phyloP scores from a whole-genome alignment of 2,888 invertebrate species.

The Athrips mouffetella region DNA sequence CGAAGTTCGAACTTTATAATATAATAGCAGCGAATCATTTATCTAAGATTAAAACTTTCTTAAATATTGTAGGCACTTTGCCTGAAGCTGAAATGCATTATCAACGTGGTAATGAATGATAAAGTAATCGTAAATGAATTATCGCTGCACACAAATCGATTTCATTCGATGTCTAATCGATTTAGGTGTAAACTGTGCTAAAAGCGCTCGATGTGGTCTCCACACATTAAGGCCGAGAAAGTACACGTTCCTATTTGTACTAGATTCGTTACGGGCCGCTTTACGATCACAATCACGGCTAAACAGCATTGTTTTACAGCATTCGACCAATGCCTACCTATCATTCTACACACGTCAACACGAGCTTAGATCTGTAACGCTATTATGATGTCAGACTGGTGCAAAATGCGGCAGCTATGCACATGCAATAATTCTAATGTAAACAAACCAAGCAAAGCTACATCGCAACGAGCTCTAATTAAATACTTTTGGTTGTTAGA shows the following conservation, averaged over 20 bases:
- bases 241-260: slow-evolving; percentile 65
- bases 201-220: slow-evolving; percentile 35
- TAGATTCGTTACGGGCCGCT: slow-evolving; percentile 57
- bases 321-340: slow-evolving; percentile 15
- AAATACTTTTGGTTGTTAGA: too few species aligned
- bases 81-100: slow-evolving; percentile 37
- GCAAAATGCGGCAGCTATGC: slow-evolving; percentile 33
- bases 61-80: slow-evolving; percentile 21
- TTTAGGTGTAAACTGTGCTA: slow-evolving; percentile 71
- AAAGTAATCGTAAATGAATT: slow-evolving; percentile 62
- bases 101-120: slow-evolving; percentile 40
- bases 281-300: slow-evolving; percentile 49
- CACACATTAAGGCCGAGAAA: slow-evolving; percentile 46
- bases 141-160: slow-evolving; percentile 65
- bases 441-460: slow-evolving; percentile 32
- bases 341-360: slow-evolving; percentile 14
- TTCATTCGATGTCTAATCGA: slow-evolving; percentile 72
- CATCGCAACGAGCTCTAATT: too few species aligned
- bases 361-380: slow-evolving; percentile 21
- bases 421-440: slow-evolving; percentile 42
- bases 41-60: too few species aligned
- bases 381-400: slow-evolving; percentile 37
- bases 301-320: slow-evolving; percentile 21
- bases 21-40: too few species aligned
- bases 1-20: too few species aligned